Percentiles rank a stretch among this genome's conserved stretches.
Conservation (phyloP, 1,140 invertebrate genomes). For the Anastrepha obliqua region DNA sequence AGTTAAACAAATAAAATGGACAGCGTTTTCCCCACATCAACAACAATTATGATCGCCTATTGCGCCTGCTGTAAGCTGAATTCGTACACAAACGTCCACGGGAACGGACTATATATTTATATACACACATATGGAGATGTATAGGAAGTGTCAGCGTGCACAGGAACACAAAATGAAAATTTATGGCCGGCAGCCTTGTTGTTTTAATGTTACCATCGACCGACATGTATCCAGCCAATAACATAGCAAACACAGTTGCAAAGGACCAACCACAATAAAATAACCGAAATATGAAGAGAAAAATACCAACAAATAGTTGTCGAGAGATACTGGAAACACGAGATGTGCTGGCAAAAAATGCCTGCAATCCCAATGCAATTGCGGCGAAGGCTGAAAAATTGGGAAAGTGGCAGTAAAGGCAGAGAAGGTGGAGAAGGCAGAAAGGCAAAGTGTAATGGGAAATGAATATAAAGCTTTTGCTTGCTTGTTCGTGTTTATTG, state of each 20-base stretch:
- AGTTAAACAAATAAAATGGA: constrained; percentile 23
- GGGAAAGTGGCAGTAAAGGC: background rate
- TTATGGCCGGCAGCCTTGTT: constrained; percentile 27
- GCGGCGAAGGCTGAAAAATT: background rate
- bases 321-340: background rate
- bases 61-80: background rate
- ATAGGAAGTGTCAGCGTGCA: constrained; percentile 29
- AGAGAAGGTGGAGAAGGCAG: background rate
- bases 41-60: background rate
- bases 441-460: constrained; percentile 14
- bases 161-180: constrained; percentile 48
- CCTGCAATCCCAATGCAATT: constrained; percentile 22
- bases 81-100: background rate
- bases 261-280: constrained; percentile 35
- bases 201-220: constrained; percentile 23
- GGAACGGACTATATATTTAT: background rate
- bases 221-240: background rate
- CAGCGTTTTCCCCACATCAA: background rate
- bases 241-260: constrained; percentile 1
- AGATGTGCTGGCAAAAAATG: background rate
- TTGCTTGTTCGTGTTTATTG: constrained; percentile 26
- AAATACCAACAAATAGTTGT: background rate
- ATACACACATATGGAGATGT: too few species aligned
- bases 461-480: constrained; percentile 4
- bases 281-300: constrained; percentile 40